Percentiles rank a stretch among this genome's conserved stretches.
These are phyloP conservation scores for Rhinichthys klamathensis DNA, from an alignment of 2,113 vertebrate genomes.

Conservation along the genomic window DNA sequence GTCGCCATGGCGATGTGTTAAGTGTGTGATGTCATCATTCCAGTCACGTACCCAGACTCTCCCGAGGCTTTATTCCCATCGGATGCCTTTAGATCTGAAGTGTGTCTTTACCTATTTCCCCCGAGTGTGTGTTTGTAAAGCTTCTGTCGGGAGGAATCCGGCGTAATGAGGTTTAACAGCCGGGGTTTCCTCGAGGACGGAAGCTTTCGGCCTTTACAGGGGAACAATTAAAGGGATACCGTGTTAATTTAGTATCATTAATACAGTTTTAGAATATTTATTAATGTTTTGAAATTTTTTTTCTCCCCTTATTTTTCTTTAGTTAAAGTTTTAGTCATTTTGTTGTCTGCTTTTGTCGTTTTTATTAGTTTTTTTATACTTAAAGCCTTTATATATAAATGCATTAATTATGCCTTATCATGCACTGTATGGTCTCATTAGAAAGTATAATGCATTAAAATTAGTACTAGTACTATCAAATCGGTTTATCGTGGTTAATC, in stretches of 20 bases:
- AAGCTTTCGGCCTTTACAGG: not conserved
- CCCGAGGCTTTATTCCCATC: not conserved
- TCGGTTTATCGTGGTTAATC: too few relatives aligned
- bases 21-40: not conserved
- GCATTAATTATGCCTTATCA: too few relatives aligned
- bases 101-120: not conserved
- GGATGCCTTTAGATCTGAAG: not conserved
- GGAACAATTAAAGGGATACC: not conserved
- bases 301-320: too few relatives aligned
- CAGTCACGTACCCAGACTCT: slow-evolving; percentile 3
- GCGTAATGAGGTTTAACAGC: not conserved
- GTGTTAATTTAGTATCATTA: not conserved
- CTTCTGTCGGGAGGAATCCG: not conserved
- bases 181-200: too few relatives aligned
- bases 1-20: not conserved
- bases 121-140: not conserved
- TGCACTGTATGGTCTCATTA: too few relatives aligned
- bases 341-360: not conserved
- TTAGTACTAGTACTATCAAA: too few relatives aligned
- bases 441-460: too few relatives aligned
- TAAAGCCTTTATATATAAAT: too few relatives aligned
- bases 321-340: not conserved
- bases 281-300: not conserved
- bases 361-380: too few relatives aligned
- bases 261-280: not conserved